These are phyloP conservation scores for Isotomurus palustris DNA, from an alignment of 2,888 invertebrate genomes.

Conservation along the genomic window DNA sequence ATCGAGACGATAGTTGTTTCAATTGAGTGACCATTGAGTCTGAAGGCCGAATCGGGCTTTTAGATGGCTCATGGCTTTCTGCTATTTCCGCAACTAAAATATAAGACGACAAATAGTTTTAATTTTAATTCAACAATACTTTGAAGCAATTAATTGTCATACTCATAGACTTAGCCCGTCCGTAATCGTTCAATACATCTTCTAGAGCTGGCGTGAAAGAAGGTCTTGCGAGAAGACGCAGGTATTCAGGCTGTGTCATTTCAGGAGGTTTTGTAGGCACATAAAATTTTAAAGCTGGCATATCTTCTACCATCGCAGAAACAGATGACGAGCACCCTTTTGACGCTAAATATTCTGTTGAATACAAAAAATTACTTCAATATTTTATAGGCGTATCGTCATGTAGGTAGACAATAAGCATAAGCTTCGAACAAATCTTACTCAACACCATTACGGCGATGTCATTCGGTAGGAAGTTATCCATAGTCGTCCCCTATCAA, in stretches of 20 bases:
- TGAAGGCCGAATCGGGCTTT: background rate
- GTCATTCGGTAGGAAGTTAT: conserved; percentile 23
- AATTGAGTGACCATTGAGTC: too few relatives aligned
- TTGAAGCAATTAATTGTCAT: too few relatives aligned
- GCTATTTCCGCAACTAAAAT: background rate
- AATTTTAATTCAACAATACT: too few relatives aligned
- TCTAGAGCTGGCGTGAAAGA: conserved; percentile 4
- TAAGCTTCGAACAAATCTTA: conserved; percentile 10
- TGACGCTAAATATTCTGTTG: conserved; percentile 19
- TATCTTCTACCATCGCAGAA: conserved; percentile 20
- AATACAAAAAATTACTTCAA: background rate
- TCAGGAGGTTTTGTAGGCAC: conserved; percentile 15
- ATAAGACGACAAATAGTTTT: too few relatives aligned
- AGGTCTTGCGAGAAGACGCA: conserved; percentile 14
- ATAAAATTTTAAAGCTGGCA: conserved; percentile 11
- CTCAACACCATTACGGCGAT: conserved; percentile 27
- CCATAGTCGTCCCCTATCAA: too few relatives aligned
- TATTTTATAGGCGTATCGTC: background rate
- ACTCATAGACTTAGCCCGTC: conserved; percentile 19
- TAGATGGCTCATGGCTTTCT: background rate
- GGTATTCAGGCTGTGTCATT: conserved; percentile 10
- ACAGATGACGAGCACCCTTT: conserved; percentile 19
- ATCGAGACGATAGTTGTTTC: too few relatives aligned
- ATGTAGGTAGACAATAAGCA: background rate
- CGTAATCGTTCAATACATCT: conserved; percentile 26